phyloP scores from a whole-genome alignment of 2,113 vertebrate species.

The Scortum barcoo region DNA sequence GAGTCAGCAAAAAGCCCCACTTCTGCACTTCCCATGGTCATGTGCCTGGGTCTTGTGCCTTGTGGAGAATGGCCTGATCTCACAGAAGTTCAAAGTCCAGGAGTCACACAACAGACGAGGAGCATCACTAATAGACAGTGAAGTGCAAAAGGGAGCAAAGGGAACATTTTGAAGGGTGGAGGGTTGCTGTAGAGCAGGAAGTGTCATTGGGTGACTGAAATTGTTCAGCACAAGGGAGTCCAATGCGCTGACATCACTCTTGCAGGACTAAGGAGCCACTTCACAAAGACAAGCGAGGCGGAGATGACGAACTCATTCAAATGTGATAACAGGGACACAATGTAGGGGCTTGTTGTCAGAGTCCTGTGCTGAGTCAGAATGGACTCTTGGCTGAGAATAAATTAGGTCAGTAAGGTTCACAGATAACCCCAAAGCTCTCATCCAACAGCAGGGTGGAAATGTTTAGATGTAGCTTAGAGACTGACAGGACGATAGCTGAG shows the following conservation, averaged over 20 bases:
- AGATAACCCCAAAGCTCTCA: slow-evolving; percentile 4
- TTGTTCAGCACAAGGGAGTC: slow-evolving; percentile 18
- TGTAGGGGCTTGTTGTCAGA: slow-evolving; percentile 18
- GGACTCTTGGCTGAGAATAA: slow-evolving; percentile 40
- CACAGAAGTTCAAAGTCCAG: slow-evolving; percentile 65
- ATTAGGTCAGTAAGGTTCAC: slow-evolving; percentile 19
- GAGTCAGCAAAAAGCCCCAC: slow-evolving; percentile 41
- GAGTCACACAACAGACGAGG: slow-evolving; percentile 26
- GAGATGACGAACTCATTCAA: slow-evolving; percentile 37
- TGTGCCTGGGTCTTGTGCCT: slow-evolving; percentile 61
- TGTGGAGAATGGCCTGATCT: slow-evolving; percentile 33
- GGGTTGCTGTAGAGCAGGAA: slow-evolving; percentile 6
- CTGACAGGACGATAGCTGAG: slow-evolving; percentile 12
- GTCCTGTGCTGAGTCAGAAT: slow-evolving; percentile 29
- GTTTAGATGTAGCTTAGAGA: not conserved
- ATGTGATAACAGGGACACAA: slow-evolving; percentile 39
- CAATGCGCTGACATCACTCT: slow-evolving; percentile 25
- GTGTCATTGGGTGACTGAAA: slow-evolving; percentile 9
- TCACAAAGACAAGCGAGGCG: slow-evolving; percentile 35
- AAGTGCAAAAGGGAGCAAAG: not conserved
- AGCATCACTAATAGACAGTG: not conserved
- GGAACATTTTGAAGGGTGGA: not conserved
- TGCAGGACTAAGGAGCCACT: slow-evolving; percentile 35
- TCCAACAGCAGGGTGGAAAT: not conserved
- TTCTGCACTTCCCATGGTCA: slow-evolving; percentile 67